Conservation (phyloP, 2,888 invertebrate genomes). For the Dorcus parallelipipedus region DNA sequence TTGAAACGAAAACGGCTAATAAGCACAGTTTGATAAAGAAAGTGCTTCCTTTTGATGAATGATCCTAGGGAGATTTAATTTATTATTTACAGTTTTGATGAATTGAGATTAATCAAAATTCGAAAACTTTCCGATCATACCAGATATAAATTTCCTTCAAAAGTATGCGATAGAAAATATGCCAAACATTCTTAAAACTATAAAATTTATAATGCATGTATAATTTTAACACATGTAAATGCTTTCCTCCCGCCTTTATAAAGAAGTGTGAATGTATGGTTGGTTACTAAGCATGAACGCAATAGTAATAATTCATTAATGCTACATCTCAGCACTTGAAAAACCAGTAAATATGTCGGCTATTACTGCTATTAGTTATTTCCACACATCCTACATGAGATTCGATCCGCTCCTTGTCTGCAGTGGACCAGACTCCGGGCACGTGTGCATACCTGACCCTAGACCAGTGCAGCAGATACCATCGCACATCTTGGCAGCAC, state of each 20-base stretch:
- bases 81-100: too few relatives aligned
- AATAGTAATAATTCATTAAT: slow-evolving; percentile 18
- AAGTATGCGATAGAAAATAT: too few relatives aligned
- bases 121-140: too few relatives aligned
- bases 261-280: slow-evolving; percentile 1
- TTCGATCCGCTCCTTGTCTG: slow-evolving; percentile 29
- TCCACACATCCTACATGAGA: slow-evolving; percentile 33
- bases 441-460: slow-evolving; percentile 30
- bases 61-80: too few relatives aligned
- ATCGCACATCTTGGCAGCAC: slow-evolving; percentile 17
- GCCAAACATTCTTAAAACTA: too few relatives aligned
- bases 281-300: neutral
- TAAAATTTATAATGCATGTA: too few relatives aligned
- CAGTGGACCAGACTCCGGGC: slow-evolving; percentile 16
- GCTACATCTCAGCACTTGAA: slow-evolving; percentile 11
- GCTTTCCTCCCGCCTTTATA: neutral
- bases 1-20: too few relatives aligned
- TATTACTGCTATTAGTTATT: slow-evolving; percentile 27
- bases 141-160: too few relatives aligned
- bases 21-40: too few relatives aligned
- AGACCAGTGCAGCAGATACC: slow-evolving; percentile 26
- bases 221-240: too few relatives aligned
- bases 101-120: too few relatives aligned
- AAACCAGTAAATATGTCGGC: slow-evolving; percentile 22
- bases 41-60: too few relatives aligned